These are phyloP conservation scores for Scelioninae gen. 1 DNA, from an alignment of 2,888 invertebrate genomes.

Conservation along the genomic window DNA sequence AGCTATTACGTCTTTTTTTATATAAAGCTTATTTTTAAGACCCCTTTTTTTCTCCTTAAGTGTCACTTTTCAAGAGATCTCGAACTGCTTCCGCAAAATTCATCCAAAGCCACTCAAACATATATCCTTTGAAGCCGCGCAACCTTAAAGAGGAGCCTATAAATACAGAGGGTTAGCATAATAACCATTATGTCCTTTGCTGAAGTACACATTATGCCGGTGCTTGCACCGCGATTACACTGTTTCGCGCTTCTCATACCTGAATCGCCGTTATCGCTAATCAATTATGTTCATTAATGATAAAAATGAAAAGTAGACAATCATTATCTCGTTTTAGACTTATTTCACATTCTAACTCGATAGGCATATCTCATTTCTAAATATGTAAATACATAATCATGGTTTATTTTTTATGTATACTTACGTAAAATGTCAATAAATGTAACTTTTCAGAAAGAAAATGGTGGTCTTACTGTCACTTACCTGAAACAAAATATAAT, in stretches of 20 bases:
- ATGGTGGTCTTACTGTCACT: neutral
- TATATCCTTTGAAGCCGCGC: constrained; percentile 61
- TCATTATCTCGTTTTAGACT: constrained; percentile 1
- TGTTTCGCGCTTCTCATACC: constrained; percentile 36
- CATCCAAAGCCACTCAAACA: constrained; percentile 64
- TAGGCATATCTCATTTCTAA: neutral
- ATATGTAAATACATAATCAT: constrained; percentile 6
- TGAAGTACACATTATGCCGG: constrained; percentile 54
- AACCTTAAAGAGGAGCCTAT: constrained; percentile 65
- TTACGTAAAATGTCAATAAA: constrained; percentile 1
- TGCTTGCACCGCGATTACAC: constrained; percentile 53
- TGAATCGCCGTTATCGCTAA: constrained; percentile 40
- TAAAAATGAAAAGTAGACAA: constrained; percentile 4
- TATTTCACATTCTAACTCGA: neutral
- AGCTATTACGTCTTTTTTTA: constrained; percentile 8
- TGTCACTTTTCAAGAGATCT: constrained; percentile 65
- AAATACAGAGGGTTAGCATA: constrained; percentile 67
- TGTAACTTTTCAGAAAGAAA: no score
- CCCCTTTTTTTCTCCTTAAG: constrained; percentile 45
- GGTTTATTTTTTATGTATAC: neutral
- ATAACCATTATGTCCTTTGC: constrained; percentile 63
- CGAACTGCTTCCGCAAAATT: constrained; percentile 64
- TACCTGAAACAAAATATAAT: constrained; percentile 30
- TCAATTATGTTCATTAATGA: constrained; percentile 30
- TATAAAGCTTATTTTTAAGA: constrained; percentile 44